Evolutionary conservation across 1,140 invertebrate species (phyloP).

Genomic region (Prorops nasuta): DNA sequence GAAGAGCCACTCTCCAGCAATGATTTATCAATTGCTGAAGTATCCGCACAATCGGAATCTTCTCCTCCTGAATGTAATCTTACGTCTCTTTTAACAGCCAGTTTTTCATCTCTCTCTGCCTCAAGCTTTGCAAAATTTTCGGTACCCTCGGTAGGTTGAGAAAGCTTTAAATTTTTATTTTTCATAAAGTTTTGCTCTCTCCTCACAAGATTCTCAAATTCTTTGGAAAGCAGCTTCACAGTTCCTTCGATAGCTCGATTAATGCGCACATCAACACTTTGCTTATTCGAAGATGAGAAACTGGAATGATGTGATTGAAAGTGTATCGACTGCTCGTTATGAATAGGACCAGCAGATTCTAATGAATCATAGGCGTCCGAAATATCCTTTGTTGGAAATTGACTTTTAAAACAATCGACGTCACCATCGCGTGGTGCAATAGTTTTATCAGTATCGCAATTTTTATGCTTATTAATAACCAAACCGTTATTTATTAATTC

Average conservation of each 20-base stretch:
- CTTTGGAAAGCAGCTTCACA: conserved; percentile 47
- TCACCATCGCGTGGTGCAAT: no score
- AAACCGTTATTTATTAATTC: no score
- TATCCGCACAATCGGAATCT: conserved; percentile 47
- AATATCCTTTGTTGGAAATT: conserved; percentile 41
- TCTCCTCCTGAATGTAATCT: conserved; percentile 43
- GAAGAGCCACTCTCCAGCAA: conserved; percentile 64
- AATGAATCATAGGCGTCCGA: conserved; percentile 42
- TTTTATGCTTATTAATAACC: no score
- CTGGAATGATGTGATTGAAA: conserved; percentile 1
- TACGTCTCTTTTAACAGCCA: conserved; percentile 27
- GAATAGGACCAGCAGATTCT: conserved; percentile 23
- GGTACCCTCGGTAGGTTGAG: conserved; percentile 25
- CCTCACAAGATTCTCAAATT: conserved; percentile 48
- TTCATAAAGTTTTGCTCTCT: conserved; percentile 42
- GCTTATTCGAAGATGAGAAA: conserved; percentile 7
- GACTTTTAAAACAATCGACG: conserved; percentile 25
- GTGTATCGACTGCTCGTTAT: conserved; percentile 14
- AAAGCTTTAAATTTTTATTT: conserved; percentile 25
- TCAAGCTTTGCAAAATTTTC: conserved; percentile 47
- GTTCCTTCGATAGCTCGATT: conserved; percentile 48
- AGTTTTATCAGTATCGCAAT: no score
- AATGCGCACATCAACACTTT: conserved; percentile 41
- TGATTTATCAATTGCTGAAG: conserved; percentile 54
- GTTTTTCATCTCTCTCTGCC: conserved; percentile 36